Evolutionary conservation across 2,113 vertebrate genomes (phyloP), one percentile per base, ranked within the genome.

Genomic region (Turnix velox): DNA sequence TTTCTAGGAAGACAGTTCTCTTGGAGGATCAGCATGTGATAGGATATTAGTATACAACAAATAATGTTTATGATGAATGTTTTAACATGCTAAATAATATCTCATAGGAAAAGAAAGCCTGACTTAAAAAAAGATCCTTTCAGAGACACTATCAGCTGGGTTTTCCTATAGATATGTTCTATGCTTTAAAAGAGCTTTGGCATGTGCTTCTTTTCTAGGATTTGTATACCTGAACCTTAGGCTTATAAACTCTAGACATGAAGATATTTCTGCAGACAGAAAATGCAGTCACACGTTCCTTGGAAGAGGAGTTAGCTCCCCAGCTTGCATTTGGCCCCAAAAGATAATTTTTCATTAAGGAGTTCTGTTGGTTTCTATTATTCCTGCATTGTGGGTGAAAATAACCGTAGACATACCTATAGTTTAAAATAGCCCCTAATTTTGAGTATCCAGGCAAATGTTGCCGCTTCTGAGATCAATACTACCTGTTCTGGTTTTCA

Each of bases 111-210:
- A 71, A 88, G 4, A 3, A 71, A 49, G 10, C 1, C 35, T 52
- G 24, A 67, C 15, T 16, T 24, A 40, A 37, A 28, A 58, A n/a
- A 33, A 80, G 52, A 35, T 27, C 54, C n/a, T 25, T 58, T 14
- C 16, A 85, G 46, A 75, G 4, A 23, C 17, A 25, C 22, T 51
- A 23, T 68, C 33, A 72, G 6, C 0, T 45, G 1, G 0, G 13
- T 31, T 79, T 59, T 93, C 23, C 52, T 84, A 12, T 80, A 39
- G 42, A 2, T 65, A 12, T 87, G 33, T 35, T 93, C 66, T 40
- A 55, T 10, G 61, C 17, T n/a, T 75, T 88, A 45, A 61, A 95
- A 96, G 72, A 39, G 8, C 7, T 49, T 58, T 11, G 7, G 5
- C 31, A 27, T 42, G 27, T 52, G 17, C 15, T 84, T 39, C 2